Conservation (phyloP, 2,888 invertebrate genomes). For the Timema podura region DNA sequence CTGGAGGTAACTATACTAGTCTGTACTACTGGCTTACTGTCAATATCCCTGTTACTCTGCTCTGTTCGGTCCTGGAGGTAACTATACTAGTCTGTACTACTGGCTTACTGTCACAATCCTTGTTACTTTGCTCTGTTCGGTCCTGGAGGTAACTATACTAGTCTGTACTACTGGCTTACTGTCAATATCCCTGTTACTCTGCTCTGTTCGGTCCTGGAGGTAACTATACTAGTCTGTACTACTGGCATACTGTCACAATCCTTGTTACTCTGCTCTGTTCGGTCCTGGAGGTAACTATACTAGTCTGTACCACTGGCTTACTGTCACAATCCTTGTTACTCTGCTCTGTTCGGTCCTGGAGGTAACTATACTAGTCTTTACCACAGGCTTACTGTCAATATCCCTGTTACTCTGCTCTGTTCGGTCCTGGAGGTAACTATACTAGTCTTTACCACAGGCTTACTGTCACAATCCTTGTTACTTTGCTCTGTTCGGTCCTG, state of each 20-base stretch:
- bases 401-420: slow-evolving; percentile 64
- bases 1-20: slow-evolving; percentile 50
- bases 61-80: slow-evolving; percentile 60
- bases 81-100: no score
- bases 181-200: slow-evolving; percentile 63
- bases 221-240: no score
- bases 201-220: slow-evolving; percentile 63
- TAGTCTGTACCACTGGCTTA: no score
- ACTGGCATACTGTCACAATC: slow-evolving; percentile 65
- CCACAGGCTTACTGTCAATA: slow-evolving; percentile 67
- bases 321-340: slow-evolving; percentile 65
- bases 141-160: slow-evolving; percentile 52
- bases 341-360: slow-evolving; percentile 62
- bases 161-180: no score
- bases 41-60: slow-evolving; percentile 64
- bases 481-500: slow-evolving; percentile 62
- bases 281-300: slow-evolving; percentile 56
- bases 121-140: slow-evolving; percentile 66
- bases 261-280: slow-evolving; percentile 63
- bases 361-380: no score
- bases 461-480: slow-evolving; percentile 68
- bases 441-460: no score
- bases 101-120: slow-evolving; percentile 65
- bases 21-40: no score
- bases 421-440: slow-evolving; percentile 56